Evolutionary conservation across 2,113 vertebrate species (phyloP), one percentile per base, ranked within the genome.

Genomic region (Gobiocypris rarus): DNA sequence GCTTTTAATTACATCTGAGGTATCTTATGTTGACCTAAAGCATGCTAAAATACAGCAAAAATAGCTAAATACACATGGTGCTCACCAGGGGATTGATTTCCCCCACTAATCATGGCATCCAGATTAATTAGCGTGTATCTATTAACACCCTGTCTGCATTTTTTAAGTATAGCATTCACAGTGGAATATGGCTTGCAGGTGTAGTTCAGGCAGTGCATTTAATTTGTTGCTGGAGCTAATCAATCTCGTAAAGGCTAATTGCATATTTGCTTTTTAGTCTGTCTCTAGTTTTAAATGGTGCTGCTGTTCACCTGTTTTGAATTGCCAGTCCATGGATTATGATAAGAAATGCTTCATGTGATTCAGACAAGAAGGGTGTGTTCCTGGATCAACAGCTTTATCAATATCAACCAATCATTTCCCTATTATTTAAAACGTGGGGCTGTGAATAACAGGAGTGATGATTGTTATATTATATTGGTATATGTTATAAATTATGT

Each of bases 61-160:
- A 90, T 85, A 61, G 52, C 31, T 54, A 76, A 84, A 82, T 81
- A 81, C 41, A 79, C 86, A 87, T 90, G 88, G 82, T 75, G 84
- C 90, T 89, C 89, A 90, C 85, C 87, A 75, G 88, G 91, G 87
- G 83, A 91, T 90, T 92, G 89, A 89, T 91, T 90, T 88, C 89
- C 86, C 87, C 87, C 86, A 90, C 85, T 92, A 91, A 92, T 93
- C 91, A 91, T 71, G 82, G 84, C 59, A 87, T 78, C 89, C 86
- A 83, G 87, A 86, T 83, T 92, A 92, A 93, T 92, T 90, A 90
- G 89, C 70, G 82, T 70, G 43, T 88, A 77, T 90, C 87, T 87
- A 81, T 90, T 86, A 88, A 84, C 88, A 83, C n/a, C 45, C 26
- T 58, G 52, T 73, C 83, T 90, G 81, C 83, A 52, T 84, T 77